Evolutionary conservation across 2,113 vertebrate genomes (phyloP).

Genomic region (Rafetus swinhoei): DNA sequence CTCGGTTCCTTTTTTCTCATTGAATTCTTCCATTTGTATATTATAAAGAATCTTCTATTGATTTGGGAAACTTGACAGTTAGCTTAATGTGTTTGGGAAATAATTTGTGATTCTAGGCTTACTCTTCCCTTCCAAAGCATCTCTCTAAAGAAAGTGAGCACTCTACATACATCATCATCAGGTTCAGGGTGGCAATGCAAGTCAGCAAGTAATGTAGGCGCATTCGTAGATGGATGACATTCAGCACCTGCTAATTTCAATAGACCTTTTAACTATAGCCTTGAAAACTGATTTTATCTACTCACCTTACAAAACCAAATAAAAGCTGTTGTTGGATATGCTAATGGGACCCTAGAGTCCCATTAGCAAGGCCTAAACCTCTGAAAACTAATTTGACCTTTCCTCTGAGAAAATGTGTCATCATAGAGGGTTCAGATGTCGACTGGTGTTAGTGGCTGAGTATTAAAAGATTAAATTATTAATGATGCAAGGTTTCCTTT

Average conservation of each 20-base stretch:
- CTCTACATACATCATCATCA: slow-evolving; percentile 24
- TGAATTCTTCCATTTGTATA: slow-evolving; percentile 40
- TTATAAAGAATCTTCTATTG: slow-evolving; percentile 49
- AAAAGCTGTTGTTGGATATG: background rate
- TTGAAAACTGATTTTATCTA: slow-evolving; percentile 32
- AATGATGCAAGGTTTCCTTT: background rate
- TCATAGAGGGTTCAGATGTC: background rate
- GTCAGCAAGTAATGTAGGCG: slow-evolving; percentile 48
- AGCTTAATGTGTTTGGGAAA: slow-evolving; percentile 62
- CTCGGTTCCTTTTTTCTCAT: slow-evolving; percentile 39
- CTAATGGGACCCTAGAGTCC: background rate
- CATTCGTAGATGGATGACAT: background rate
- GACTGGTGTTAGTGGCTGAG: background rate
- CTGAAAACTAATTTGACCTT: background rate
- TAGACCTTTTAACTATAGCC: slow-evolving; percentile 48
- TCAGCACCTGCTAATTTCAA: slow-evolving; percentile 39
- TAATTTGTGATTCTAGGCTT: slow-evolving; percentile 45
- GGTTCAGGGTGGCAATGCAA: slow-evolving; percentile 48
- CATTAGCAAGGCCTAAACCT: slow-evolving; percentile 24
- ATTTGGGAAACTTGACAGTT: slow-evolving; percentile 60
- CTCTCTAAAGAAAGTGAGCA: slow-evolving; percentile 47
- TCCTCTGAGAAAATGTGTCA: background rate
- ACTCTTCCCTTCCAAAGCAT: slow-evolving; percentile 49
- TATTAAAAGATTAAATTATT: background rate
- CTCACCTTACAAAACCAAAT: slow-evolving; percentile 15